Percentiles rank a stretch among this genome's conserved stretches.
These are phyloP conservation scores for Drosophila kurseongensis DNA, from an alignment of 1,140 invertebrate species.

Conservation along the genomic window DNA sequence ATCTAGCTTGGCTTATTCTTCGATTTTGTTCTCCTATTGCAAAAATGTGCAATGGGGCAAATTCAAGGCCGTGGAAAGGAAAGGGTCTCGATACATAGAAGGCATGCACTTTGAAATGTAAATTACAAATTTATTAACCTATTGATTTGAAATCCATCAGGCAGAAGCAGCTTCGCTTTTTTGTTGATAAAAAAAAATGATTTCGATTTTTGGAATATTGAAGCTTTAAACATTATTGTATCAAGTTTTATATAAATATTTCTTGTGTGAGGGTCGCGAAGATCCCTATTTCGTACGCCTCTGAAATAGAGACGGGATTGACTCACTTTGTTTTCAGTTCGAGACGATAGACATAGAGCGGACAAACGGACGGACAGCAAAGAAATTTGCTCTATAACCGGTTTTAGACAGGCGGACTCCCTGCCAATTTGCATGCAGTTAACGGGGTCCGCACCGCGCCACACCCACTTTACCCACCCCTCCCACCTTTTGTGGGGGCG, in stretches of 20 bases:
- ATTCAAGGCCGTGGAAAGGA: slow-evolving; percentile 15
- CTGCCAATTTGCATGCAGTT: slow-evolving; percentile 64
- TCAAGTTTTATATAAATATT: not conserved
- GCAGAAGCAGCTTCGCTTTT: too few species aligned
- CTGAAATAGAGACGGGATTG: slow-evolving; percentile 24
- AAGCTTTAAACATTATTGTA: too few species aligned
- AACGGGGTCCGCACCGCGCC: slow-evolving; percentile 31
- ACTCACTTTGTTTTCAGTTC: slow-evolving; percentile 39
- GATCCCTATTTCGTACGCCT: not conserved
- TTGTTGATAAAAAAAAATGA: too few species aligned
- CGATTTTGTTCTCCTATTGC: not conserved
- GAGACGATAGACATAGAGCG: slow-evolving; percentile 11
- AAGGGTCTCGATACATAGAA: slow-evolving; percentile 2
- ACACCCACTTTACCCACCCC: slow-evolving; percentile 26
- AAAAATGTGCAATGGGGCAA: slow-evolving; percentile 3
- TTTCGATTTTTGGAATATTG: too few species aligned
- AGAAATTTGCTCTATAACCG: slow-evolving; percentile 51
- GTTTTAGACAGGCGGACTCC: slow-evolving; percentile 35
- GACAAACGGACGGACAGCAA: slow-evolving; percentile 15
- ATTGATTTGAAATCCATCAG: too few species aligned
- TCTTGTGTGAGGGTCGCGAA: not conserved
- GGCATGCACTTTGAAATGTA: too few species aligned
- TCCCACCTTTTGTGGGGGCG: slow-evolving; percentile 33
- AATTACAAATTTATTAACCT: too few species aligned
- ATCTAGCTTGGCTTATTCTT: slow-evolving; percentile 2